phyloP scores from a whole-genome alignment of 1,140 invertebrate genomes.

The Choristoneura fumiferana region DNA sequence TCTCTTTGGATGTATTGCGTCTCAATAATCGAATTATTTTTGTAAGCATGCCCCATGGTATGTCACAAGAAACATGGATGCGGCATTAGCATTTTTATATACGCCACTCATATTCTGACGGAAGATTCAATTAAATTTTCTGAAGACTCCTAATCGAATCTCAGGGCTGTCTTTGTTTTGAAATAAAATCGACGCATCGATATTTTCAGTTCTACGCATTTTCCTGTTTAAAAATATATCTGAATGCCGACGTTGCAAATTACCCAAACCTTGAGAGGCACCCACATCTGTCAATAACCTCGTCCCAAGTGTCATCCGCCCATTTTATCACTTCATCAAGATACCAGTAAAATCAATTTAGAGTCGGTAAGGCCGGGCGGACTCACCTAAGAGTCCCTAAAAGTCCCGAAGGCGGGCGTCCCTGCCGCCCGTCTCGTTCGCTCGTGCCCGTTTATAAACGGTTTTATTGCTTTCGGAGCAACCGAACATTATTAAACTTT shows the following conservation, averaged over 20 bases:
- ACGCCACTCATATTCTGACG: slow-evolving; percentile 20
- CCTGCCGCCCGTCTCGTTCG: slow-evolving; percentile 72
- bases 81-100: slow-evolving; percentile 7
- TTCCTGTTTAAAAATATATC: too few species aligned
- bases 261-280: not conserved
- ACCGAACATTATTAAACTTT: slow-evolving; percentile 79
- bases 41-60: not conserved
- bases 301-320: slow-evolving; percentile 25
- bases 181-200: too few species aligned
- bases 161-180: slow-evolving; percentile 27
- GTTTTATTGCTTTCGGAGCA: slow-evolving; percentile 78
- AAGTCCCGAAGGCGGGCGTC: slow-evolving; percentile 71
- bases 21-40: slow-evolving; percentile 20
- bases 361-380: slow-evolving; percentile 55
- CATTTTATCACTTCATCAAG: slow-evolving; percentile 59
- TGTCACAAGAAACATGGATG: not conserved
- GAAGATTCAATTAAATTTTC: slow-evolving; percentile 33
- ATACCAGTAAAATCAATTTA: slow-evolving; percentile 67
- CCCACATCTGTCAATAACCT: slow-evolving; percentile 18
- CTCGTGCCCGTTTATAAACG: slow-evolving; percentile 77
- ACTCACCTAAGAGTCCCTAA: slow-evolving; percentile 72
- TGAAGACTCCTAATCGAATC: slow-evolving; percentile 23
- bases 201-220: too few species aligned
- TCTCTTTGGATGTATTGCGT: slow-evolving; percentile 12
- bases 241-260: slow-evolving; percentile 1